A percentile compares a stretch with the other conserved stretches of the same genome.
Conservation (phyloP, 2,888 invertebrate species). For the Onchidella celtica region DNA sequence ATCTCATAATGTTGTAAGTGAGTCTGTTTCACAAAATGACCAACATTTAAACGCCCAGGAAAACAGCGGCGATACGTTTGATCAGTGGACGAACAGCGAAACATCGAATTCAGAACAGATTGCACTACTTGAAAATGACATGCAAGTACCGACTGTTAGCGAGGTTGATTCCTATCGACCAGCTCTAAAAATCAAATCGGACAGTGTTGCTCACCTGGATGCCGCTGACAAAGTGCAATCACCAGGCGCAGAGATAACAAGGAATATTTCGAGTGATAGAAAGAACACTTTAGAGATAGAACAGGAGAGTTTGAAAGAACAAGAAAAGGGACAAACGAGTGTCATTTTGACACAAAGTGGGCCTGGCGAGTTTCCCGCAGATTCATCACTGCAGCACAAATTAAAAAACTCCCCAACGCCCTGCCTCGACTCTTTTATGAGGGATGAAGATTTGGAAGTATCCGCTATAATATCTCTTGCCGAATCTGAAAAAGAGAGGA, state of each 20-base stretch:
- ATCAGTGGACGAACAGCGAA: not conserved
- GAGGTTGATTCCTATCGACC: not conserved
- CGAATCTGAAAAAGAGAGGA: too few relatives aligned
- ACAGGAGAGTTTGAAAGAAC: not conserved
- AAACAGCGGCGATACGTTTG: not conserved
- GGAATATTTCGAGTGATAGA: too few relatives aligned
- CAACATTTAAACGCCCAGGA: too few relatives aligned
- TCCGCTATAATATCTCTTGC: too few relatives aligned
- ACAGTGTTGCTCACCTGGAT: not conserved
- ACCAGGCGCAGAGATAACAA: not conserved
- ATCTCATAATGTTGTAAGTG: too few relatives aligned
- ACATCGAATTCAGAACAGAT: not conserved
- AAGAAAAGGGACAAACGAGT: not conserved
- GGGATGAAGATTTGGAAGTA: too few relatives aligned
- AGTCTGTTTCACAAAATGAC: too few relatives aligned
- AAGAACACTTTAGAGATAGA: not conserved
- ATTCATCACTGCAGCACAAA: too few relatives aligned
- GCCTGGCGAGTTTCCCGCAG: not conserved
- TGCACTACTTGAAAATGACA: too few relatives aligned
- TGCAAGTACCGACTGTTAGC: too few relatives aligned
- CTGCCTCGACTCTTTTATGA: too few relatives aligned
- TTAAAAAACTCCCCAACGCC: too few relatives aligned
- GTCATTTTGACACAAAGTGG: conserved; percentile 1
- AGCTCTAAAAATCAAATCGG: not conserved
- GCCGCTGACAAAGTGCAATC: not conserved